Evolutionary conservation across 2,888 invertebrate species (phyloP), one percentile per base, ranked within the genome.

Genomic region (Phengaris arion): DNA sequence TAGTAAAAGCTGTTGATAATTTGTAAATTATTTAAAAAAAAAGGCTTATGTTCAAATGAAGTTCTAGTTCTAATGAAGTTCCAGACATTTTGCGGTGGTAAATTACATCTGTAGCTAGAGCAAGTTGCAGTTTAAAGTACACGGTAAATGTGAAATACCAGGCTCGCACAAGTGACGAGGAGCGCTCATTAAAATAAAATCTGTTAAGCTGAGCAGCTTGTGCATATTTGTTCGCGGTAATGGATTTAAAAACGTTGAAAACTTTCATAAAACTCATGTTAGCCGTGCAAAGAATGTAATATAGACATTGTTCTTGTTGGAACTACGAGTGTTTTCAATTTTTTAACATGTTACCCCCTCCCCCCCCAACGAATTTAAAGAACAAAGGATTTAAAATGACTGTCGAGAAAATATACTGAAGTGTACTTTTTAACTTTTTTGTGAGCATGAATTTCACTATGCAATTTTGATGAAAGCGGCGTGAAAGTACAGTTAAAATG

Each of bases 211-310:
- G 69, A 69, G 48, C 69, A 69, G 69, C 48, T 48, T 48, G 69
- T 48, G 69, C 48, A 69, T 48, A 48, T 69, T 69, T 69, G 48
- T 48, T 48, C 69, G n/a, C 69, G 69, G 69, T 69, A 69, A 69
- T 69, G 69, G 69, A 69, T 69, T 69, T 69, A 48, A 69, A 69
- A 69, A 69, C 8, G 69, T 69, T 69, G 69, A 15, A 48, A 48
- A 48, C 46, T 69, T 9, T n/a, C 12, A 35, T 45, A 35, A 45
- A 35, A 64, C 64, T 64, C 64, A 64, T 64, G 64, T 64, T 35
- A 64, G 76, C 74, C 74, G 74, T 59, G 74, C 46, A 55, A 76
- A 74, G 74, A 76, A 77, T 75, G 73, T 75, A 73, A 76, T 75
- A 74, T 75, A 72, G 75, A 55, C 76, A 75, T 46, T 48, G 73